phyloP scores from a whole-genome alignment of 2,888 invertebrate genomes.

The Cerceris ruficornis region DNA sequence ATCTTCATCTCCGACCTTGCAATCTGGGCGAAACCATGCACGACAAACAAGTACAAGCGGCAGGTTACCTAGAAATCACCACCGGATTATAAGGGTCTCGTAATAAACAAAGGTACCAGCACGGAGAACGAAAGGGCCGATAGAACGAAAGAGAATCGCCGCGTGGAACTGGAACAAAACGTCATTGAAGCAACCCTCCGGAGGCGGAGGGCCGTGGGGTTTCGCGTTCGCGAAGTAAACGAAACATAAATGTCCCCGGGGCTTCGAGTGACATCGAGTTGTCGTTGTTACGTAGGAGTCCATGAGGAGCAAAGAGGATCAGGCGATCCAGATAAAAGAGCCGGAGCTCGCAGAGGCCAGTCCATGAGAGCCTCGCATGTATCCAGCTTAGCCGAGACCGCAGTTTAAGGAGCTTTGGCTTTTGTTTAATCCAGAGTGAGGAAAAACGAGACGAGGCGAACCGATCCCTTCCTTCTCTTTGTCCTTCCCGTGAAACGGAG shows the following conservation, averaged over 20 bases:
- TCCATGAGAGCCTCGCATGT: slow-evolving; percentile 77
- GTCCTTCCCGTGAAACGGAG: slow-evolving; percentile 38
- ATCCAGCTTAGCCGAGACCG: slow-evolving; percentile 80
- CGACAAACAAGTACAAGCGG: too few species aligned
- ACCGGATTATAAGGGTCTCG: too few species aligned
- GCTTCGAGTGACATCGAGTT: slow-evolving; percentile 55
- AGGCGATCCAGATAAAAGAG: slow-evolving; percentile 79
- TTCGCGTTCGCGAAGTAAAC: slow-evolving; percentile 45
- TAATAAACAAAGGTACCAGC: background rate
- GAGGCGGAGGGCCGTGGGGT: background rate
- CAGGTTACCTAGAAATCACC: too few species aligned
- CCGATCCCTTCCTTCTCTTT: slow-evolving; percentile 30
- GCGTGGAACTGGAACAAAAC: background rate
- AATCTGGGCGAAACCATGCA: too few species aligned
- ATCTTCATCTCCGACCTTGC: too few species aligned
- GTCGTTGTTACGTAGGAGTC: slow-evolving; percentile 59
- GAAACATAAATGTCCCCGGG: slow-evolving; percentile 49
- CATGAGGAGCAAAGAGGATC: slow-evolving; percentile 74
- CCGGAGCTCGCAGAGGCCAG: slow-evolving; percentile 55
- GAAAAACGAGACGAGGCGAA: slow-evolving; percentile 74
- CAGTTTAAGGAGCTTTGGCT: slow-evolving; percentile 82
- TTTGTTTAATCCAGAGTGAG: slow-evolving; percentile 79
- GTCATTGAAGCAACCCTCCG: background rate
- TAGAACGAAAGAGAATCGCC: background rate
- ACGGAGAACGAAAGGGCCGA: background rate